These are phyloP conservation scores for Drosophila orena DNA, from an alignment of 1,140 invertebrate genomes.

Conservation along the genomic window DNA sequence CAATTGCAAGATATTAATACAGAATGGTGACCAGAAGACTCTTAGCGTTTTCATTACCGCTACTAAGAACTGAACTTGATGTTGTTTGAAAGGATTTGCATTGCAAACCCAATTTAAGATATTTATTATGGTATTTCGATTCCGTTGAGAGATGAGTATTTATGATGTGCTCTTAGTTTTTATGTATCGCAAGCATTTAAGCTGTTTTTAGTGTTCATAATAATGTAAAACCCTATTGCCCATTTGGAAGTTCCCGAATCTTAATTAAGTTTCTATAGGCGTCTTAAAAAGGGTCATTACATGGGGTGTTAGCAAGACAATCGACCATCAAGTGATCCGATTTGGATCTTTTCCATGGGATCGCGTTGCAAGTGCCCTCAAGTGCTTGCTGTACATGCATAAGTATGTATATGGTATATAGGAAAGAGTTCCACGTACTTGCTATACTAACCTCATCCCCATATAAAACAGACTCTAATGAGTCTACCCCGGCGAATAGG, in stretches of 20 bases:
- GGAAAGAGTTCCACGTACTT: slow-evolving; percentile 39
- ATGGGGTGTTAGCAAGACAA: slow-evolving; percentile 24
- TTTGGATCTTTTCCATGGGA: slow-evolving; percentile 16
- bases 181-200: not conserved
- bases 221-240: not conserved
- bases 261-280: slow-evolving; percentile 11
- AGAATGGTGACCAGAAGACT: too few relatives aligned
- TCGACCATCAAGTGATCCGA: slow-evolving; percentile 33
- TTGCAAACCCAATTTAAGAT: too few relatives aligned
- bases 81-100: too few relatives aligned
- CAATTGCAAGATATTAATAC: not conserved
- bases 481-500: slow-evolving; percentile 45
- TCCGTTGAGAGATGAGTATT: too few relatives aligned
- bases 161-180: not conserved
- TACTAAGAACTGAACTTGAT: too few relatives aligned
- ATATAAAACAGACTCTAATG: slow-evolving; percentile 72
- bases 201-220: not conserved
- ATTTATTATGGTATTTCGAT: not conserved
- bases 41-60: too few relatives aligned
- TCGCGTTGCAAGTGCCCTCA: slow-evolving; percentile 14
- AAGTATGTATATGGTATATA: slow-evolving; percentile 22
- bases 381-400: slow-evolving; percentile 4
- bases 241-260: not conserved
- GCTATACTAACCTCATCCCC: slow-evolving; percentile 40
- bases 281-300: not conserved